Evolutionary conservation across 1,140 invertebrate species (phyloP).

Genomic region (Brachionus paranguensis): DNA sequence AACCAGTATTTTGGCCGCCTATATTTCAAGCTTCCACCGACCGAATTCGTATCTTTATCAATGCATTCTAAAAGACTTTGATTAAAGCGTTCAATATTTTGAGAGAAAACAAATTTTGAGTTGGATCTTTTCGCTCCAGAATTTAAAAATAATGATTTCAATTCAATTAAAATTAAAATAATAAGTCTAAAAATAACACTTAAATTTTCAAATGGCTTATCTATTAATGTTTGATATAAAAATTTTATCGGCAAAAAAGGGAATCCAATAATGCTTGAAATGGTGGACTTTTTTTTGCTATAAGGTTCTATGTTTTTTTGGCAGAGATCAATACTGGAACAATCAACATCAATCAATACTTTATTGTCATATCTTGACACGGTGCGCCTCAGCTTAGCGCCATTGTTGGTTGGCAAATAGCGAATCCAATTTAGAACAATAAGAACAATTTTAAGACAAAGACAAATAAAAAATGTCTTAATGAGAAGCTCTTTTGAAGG

Average conservation of each 20-base stretch:
- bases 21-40: background rate
- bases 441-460: background rate
- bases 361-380: background rate
- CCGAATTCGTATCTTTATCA: background rate
- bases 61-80: background rate
- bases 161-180: background rate
- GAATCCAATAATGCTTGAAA: background rate
- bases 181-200: background rate
- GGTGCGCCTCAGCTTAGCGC: background rate
- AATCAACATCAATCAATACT: background rate
- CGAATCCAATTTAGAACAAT: background rate
- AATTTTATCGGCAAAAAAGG: background rate
- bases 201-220: slow-evolving; percentile 10
- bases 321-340: slow-evolving; percentile 2
- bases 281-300: background rate
- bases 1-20: background rate
- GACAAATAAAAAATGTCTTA: background rate
- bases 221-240: background rate
- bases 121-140: background rate
- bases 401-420: background rate
- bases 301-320: background rate
- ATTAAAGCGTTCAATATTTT: background rate
- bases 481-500: background rate
- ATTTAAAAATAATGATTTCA: background rate
- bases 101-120: background rate